These are phyloP conservation scores for Rhamnusium bicolor DNA, from an alignment of 2,888 invertebrate genomes.

Conservation along the genomic window DNA sequence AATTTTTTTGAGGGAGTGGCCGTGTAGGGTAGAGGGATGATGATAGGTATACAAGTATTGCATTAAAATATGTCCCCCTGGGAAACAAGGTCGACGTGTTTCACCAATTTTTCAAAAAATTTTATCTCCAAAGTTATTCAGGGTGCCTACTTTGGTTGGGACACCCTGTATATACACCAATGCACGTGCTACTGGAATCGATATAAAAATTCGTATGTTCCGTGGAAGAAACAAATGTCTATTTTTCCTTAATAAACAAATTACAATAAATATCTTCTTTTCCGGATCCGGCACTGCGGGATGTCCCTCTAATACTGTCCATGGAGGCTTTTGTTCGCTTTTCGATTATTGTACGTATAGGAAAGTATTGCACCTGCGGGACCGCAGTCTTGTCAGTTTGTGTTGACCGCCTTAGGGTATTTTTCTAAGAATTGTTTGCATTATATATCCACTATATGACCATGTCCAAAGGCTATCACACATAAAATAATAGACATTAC, in stretches of 20 bases:
- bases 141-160: too few relatives aligned
- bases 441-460: slow-evolving; percentile 54
- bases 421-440: slow-evolving; percentile 59
- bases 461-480: slow-evolving; percentile 49
- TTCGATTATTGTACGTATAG: slow-evolving; percentile 60
- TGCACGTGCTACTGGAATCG: neutral
- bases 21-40: too few relatives aligned
- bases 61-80: too few relatives aligned
- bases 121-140: too few relatives aligned
- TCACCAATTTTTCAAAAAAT: too few relatives aligned
- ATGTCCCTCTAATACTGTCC: slow-evolving; percentile 47
- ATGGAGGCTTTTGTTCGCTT: slow-evolving; percentile 51
- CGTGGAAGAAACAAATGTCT: neutral
- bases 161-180: too few relatives aligned
- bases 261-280: neutral
- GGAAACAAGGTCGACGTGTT: too few relatives aligned
- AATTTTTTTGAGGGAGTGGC: too few relatives aligned
- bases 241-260: neutral
- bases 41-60: too few relatives aligned
- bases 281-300: neutral
- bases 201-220: neutral
- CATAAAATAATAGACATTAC: slow-evolving; percentile 57
- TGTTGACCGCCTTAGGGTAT: slow-evolving; percentile 53
- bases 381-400: slow-evolving; percentile 53
- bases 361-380: slow-evolving; percentile 57